Evolutionary conservation across 2,113 vertebrate species (phyloP).

Genomic region (Butastur rufipennis): DNA sequence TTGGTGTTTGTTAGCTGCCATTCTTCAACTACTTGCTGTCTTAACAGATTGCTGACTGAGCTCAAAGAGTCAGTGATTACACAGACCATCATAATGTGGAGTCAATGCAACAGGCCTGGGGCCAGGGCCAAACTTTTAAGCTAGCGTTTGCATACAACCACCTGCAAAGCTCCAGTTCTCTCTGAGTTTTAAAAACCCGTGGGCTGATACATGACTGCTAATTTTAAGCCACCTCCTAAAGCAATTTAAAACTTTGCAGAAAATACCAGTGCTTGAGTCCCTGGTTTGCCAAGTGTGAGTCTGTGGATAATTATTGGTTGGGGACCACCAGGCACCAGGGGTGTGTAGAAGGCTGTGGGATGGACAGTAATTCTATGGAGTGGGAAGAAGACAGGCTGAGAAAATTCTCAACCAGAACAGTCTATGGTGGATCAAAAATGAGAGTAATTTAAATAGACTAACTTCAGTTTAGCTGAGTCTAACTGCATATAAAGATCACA

Average conservation of each 20-base stretch:
- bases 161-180: not conserved
- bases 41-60: not conserved
- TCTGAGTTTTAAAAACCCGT: not conserved
- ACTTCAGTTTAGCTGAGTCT: not conserved
- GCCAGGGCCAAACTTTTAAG: not conserved
- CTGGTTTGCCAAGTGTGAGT: not conserved
- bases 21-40: not conserved
- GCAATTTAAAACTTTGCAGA: not conserved
- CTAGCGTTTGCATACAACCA: not conserved
- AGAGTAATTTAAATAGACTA: not conserved
- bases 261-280: not conserved
- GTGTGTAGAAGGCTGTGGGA: not conserved
- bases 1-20: not conserved
- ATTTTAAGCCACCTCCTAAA: not conserved
- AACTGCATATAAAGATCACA: not conserved
- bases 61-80: not conserved
- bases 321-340: not conserved
- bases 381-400: not conserved
- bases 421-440: not conserved
- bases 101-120: not conserved
- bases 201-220: not conserved
- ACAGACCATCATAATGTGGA: not conserved
- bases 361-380: not conserved
- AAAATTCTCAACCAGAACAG: not conserved
- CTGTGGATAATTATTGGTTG: not conserved